Conservation (phyloP, 2,113 vertebrate species). For the Lasiurus borealis region DNA sequence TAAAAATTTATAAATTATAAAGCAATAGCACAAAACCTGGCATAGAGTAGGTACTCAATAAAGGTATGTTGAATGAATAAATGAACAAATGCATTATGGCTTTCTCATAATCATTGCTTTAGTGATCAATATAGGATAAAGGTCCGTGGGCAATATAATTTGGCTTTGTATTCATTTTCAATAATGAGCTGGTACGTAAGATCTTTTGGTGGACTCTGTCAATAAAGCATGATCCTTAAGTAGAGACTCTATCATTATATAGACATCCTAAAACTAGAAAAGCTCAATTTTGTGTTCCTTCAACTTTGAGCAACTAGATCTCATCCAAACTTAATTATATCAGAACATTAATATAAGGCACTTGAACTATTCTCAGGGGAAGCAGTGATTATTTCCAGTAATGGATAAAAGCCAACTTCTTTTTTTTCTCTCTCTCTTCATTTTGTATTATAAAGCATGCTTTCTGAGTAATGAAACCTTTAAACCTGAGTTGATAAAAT, state of each 20-base stretch:
- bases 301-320: background rate
- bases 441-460: slow-evolving; percentile 23
- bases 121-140: background rate
- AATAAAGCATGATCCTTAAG: background rate
- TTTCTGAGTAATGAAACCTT: background rate
- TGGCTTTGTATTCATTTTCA: background rate
- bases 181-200: background rate
- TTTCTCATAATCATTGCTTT: background rate
- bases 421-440: background rate
- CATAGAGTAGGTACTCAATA: no score
- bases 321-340: background rate
- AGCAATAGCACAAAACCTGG: background rate
- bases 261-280: background rate
- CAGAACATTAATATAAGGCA: background rate
- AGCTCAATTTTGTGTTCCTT: background rate
- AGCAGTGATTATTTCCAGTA: background rate
- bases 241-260: background rate
- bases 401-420: background rate
- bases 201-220: background rate
- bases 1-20: background rate
- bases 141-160: background rate
- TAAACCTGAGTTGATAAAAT: slow-evolving; percentile 27
- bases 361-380: background rate
- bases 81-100: background rate
- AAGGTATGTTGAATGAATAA: background rate